Evolutionary conservation across 2,888 invertebrate genomes (phyloP).

Genomic region (Acanthosepion pharaonis): DNA sequence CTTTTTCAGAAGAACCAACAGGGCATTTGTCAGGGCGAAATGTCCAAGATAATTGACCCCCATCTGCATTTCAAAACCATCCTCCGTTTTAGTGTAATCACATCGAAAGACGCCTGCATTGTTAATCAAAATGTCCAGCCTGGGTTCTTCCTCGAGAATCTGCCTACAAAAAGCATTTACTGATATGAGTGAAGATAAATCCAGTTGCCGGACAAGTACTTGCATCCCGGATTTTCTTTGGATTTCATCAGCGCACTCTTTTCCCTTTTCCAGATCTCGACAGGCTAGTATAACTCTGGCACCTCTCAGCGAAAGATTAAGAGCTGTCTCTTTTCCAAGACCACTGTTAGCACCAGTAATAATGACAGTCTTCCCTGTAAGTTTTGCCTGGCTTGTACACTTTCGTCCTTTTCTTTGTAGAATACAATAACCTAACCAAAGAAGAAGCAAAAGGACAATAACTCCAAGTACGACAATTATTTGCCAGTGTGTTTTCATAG

Average conservation of each 20-base stretch:
- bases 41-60: slow-evolving; percentile 77
- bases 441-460: neutral
- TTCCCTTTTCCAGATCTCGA: slow-evolving; percentile 81
- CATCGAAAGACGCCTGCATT: slow-evolving; percentile 71
- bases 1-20: slow-evolving; percentile 82
- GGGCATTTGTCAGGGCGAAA: slow-evolving; percentile 85
- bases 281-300: slow-evolving; percentile 85
- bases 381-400: slow-evolving; percentile 58
- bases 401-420: neutral
- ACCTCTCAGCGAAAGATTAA: slow-evolving; percentile 81
- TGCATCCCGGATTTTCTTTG: slow-evolving; percentile 80
- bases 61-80: slow-evolving; percentile 72
- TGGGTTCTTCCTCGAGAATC: slow-evolving; percentile 76
- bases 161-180: slow-evolving; percentile 82
- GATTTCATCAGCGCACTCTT: slow-evolving; percentile 81
- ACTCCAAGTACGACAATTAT: neutral
- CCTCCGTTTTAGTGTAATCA: slow-evolving; percentile 65
- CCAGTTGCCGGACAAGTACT: slow-evolving; percentile 83
- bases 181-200: slow-evolving; percentile 84
- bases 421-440: neutral
- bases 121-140: slow-evolving; percentile 70
- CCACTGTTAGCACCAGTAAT: slow-evolving; percentile 91
- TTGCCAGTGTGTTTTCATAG: neutral
- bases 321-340: slow-evolving; percentile 86
- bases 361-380: slow-evolving; percentile 79